Evolutionary conservation across 2,888 invertebrate species (phyloP).

Genomic region (Linnaemya tessellans): DNA sequence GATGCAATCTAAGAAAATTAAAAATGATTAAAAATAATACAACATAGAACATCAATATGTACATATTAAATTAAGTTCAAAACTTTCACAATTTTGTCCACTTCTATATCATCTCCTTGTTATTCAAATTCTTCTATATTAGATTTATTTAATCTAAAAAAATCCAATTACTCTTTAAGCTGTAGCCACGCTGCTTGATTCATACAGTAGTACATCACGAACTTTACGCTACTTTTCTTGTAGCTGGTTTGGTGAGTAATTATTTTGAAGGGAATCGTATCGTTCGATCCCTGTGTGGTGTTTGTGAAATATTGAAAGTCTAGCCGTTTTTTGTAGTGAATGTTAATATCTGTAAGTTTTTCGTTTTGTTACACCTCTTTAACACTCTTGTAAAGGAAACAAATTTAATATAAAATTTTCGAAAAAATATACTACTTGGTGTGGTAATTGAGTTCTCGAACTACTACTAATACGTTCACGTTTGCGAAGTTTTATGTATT

Average conservation of each 20-base stretch:
- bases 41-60: no score
- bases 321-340: not conserved
- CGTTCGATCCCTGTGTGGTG: constrained; percentile 19
- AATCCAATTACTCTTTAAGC: constrained; percentile 44
- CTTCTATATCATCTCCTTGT: not conserved
- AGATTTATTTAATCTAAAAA: not conserved
- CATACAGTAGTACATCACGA: constrained; percentile 33
- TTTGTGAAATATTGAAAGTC: not conserved
- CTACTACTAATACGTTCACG: no score
- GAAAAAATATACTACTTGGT: no score
- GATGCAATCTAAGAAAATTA: no score
- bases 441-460: no score
- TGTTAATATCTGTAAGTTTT: constrained; percentile 9
- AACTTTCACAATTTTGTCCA: not conserved
- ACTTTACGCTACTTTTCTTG: constrained; percentile 57
- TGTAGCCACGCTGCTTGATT: constrained; percentile 52
- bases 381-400: no score
- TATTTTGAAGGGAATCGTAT: not conserved
- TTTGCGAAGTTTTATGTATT: no score
- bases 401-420: no score
- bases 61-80: not conserved
- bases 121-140: not conserved
- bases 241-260: constrained; percentile 63
- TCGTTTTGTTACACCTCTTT: no score
- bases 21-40: no score